phyloP scores from a whole-genome alignment of 2,888 invertebrate genomes.

The Morpho achilles region DNA sequence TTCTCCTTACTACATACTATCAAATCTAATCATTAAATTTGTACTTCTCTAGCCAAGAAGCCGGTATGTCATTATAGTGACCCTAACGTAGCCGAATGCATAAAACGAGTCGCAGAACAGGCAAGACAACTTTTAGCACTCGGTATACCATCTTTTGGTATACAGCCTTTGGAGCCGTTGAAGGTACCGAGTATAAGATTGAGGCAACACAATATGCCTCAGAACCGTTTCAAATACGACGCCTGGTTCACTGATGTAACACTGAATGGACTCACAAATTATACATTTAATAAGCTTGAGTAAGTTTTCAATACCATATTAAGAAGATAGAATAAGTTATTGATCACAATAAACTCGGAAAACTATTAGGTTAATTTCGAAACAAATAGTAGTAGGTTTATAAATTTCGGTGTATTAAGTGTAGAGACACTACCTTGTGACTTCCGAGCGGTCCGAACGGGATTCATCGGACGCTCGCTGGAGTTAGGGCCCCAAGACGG shows the following conservation, averaged over 20 bases:
- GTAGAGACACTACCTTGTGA: too few relatives aligned
- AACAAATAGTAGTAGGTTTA: too few relatives aligned
- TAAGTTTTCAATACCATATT: conserved; percentile 45
- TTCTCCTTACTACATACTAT: too few relatives aligned
- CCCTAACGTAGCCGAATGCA: conserved; percentile 76
- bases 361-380: too few relatives aligned
- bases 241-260: conserved; percentile 71
- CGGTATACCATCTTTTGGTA: conserved; percentile 79
- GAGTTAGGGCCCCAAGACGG: too few relatives aligned
- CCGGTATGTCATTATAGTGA: conserved; percentile 78
- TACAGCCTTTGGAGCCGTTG: conserved; percentile 80
- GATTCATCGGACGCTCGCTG: too few relatives aligned
- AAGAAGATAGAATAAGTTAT: background rate
- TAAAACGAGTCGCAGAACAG: conserved; percentile 73
- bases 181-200: conserved; percentile 78
- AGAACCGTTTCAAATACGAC: conserved; percentile 72
- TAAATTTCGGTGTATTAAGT: too few relatives aligned
- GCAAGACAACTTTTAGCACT: conserved; percentile 69
- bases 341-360: too few relatives aligned
- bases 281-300: conserved; percentile 71
- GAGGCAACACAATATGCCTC: conserved; percentile 73
- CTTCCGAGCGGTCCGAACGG: too few relatives aligned
- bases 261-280: conserved; percentile 69
- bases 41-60: conserved; percentile 27
- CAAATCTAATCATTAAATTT: too few relatives aligned